A percentile compares a stretch with the other conserved stretches of the same genome.
Conservation (phyloP, 2,113 vertebrate species). For the Lepus europaeus region DNA sequence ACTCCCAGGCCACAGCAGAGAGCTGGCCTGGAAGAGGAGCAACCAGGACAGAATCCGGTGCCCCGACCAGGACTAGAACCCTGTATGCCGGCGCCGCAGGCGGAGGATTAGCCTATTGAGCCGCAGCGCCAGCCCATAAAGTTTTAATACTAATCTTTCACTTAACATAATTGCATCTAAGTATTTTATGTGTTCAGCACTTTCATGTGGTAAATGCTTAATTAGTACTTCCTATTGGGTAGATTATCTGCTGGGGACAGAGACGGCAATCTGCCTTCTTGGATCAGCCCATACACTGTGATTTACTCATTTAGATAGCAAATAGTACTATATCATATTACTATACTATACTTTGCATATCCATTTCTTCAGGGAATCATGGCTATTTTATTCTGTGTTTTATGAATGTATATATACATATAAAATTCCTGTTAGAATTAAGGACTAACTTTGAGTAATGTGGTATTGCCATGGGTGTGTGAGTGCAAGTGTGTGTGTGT, state of each 20-base stretch:
- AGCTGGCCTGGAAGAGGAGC: no score
- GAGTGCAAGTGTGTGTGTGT: no score
- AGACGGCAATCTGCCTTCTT: slow-evolving; percentile 17
- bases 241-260: background rate
- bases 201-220: slow-evolving; percentile 15
- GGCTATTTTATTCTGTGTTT: background rate
- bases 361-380: background rate
- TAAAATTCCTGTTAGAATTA: background rate
- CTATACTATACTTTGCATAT: background rate
- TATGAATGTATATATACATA: background rate
- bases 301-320: slow-evolving; percentile 27
- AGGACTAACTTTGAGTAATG: background rate
- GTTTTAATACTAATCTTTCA: slow-evolving; percentile 29
- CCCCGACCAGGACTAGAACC: no score
- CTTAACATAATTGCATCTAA: slow-evolving; percentile 33
- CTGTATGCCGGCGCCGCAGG: no score
- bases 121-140: background rate
- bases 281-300: background rate
- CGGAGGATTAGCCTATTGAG: no score
- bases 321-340: background rate
- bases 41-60: no score
- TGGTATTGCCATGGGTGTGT: background rate
- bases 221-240: background rate
- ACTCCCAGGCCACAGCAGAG: no score
- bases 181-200: background rate